Evolutionary conservation across 2,113 vertebrate genomes (phyloP).

Genomic region (Burhinus oedicnemus): DNA sequence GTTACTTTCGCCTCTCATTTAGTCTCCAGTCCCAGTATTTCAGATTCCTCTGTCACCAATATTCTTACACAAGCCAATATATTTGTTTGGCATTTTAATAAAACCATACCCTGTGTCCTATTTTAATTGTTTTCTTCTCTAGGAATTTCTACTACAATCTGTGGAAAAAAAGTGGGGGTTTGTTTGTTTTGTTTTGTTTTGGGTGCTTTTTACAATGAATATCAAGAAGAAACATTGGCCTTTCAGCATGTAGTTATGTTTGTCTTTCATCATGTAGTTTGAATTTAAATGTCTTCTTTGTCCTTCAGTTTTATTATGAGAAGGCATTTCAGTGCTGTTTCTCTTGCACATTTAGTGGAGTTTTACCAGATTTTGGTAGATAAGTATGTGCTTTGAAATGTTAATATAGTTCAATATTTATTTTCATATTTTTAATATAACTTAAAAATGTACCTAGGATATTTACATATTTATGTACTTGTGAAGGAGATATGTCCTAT

Average conservation of each 20-base stretch:
- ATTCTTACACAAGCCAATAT: not conserved
- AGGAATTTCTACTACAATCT: not conserved
- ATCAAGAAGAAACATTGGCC: not conserved
- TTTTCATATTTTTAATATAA: not conserved
- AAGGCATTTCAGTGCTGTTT: not conserved
- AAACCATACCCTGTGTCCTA: not conserved
- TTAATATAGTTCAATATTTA: not conserved
- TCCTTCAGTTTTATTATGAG: not conserved
- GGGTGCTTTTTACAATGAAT: not conserved
- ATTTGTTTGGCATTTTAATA: not conserved
- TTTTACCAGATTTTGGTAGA: not conserved
- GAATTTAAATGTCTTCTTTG: not conserved
- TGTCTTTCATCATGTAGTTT: not conserved
- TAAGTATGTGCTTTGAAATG: not conserved
- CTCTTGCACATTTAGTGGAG: not conserved
- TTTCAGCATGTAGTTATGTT: not conserved
- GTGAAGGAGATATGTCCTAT: not conserved
- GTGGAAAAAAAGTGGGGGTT: rapidly evolving
- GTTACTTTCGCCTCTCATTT: not conserved
- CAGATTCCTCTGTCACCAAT: not conserved
- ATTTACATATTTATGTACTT: not conserved
- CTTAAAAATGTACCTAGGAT: not conserved
- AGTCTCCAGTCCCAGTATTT: not conserved
- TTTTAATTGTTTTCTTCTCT: not conserved
- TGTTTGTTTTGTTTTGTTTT: not conserved